Evolutionary conservation across 92 coral and sea anemone genomes (phyloP).

Genomic region (Virgularia gustaviana): DNA sequence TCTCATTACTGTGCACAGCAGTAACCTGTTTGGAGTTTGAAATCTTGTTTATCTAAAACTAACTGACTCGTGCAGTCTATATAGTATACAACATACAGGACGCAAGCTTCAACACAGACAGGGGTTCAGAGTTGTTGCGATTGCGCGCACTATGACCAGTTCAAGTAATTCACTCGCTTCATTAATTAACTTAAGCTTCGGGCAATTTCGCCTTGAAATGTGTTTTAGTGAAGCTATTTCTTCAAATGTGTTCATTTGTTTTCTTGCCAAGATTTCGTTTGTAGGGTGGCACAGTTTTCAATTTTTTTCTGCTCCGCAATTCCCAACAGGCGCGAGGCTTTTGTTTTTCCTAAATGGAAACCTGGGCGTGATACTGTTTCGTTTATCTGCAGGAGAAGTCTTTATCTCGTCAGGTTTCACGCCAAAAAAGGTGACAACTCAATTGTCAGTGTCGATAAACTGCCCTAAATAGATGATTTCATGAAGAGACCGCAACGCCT

Average conservation of each 20-base stretch:
- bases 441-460: constrained; percentile 40
- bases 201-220: background rate
- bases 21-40: constrained; percentile 27
- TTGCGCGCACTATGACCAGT: background rate
- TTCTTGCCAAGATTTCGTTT: no score
- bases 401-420: constrained; percentile 31
- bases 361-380: constrained; percentile 25
- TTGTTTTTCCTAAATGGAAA: constrained; percentile 22
- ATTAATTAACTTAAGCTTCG: background rate
- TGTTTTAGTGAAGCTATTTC: background rate
- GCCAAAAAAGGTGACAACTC: constrained; percentile 46
- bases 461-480: constrained; percentile 29
- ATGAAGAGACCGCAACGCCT: constrained; percentile 31
- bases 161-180: background rate
- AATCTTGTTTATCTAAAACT: constrained; percentile 31
- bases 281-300: background rate
- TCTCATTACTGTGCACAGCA: constrained; percentile 35
- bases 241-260: background rate
- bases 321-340: background rate
- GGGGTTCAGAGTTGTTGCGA: background rate
- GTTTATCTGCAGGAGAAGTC: constrained; percentile 27
- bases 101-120: constrained; percentile 26
- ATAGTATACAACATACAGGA: constrained; percentile 32
- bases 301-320: background rate
- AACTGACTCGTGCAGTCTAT: background rate